Evolutionary conservation across 1,140 invertebrate genomes (phyloP).

Genomic region (Melipona quadrifasciata): DNA sequence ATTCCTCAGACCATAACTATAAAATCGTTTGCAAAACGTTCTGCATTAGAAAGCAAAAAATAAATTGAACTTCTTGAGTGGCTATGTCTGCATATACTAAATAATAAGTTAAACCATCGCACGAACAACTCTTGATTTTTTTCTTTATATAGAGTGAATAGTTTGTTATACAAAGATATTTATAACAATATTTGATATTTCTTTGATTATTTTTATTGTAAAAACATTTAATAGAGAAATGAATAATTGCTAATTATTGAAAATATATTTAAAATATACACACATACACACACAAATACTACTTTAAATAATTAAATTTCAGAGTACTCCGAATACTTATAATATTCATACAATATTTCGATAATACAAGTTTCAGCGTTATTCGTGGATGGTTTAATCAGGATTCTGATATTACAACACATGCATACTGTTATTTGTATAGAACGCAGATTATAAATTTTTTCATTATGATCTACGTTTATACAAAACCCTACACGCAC

Average conservation of each 20-base stretch:
- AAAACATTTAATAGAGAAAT: conserved; percentile 18
- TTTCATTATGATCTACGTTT: conserved; percentile 50
- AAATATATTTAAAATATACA: conserved; percentile 12
- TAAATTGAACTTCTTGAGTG: conserved; percentile 65
- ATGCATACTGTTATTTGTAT: conserved; percentile 63
- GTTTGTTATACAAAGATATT: conserved; percentile 42
- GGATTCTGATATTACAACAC: conserved; percentile 68
- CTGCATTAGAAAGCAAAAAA: conserved; percentile 67
- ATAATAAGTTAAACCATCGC: conserved; percentile 66
- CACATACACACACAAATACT: conserved; percentile 1
- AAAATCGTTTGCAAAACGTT: conserved; percentile 62
- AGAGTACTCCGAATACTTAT: conserved; percentile 12
- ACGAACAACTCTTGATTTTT: conserved; percentile 60
- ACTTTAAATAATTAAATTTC: conserved; percentile 17
- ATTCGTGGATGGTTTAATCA: conserved; percentile 67
- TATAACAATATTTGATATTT: conserved; percentile 39
- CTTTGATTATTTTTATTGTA: conserved; percentile 45
- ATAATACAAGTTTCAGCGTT: conserved; percentile 45
- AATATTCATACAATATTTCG: conserved; percentile 18
- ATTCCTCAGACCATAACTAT: conserved; percentile 60
- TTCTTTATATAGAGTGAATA: conserved; percentile 13
- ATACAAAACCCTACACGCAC: conserved; percentile 67
- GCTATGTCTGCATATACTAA: conserved; percentile 65
- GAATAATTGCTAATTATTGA: not conserved
- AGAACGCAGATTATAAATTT: conserved; percentile 58